phyloP scores from a whole-genome alignment of 2,888 invertebrate genomes.

The Xiphydria camelus region DNA sequence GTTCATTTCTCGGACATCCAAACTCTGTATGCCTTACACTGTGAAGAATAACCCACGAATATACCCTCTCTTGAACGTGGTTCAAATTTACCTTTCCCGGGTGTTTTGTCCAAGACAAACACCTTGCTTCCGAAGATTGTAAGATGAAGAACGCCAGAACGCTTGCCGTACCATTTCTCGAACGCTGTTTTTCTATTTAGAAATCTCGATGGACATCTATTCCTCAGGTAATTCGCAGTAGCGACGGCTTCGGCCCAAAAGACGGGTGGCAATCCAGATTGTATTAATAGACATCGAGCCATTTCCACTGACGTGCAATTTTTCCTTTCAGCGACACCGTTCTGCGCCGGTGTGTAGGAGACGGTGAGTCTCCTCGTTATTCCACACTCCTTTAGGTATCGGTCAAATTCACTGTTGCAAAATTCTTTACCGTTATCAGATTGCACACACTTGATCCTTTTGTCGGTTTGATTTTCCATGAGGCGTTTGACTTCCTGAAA shows the following conservation, averaged over 20 bases:
- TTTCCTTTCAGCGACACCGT: constrained; percentile 41
- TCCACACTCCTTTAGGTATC: constrained; percentile 28
- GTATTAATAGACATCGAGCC: constrained; percentile 21
- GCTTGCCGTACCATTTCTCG: constrained; percentile 15
- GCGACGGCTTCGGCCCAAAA: constrained; percentile 25
- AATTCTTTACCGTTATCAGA: constrained; percentile 33
- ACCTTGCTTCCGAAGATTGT: constrained; percentile 17
- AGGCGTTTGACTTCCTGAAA: constrained; percentile 22
- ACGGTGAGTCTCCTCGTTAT: constrained; percentile 33
- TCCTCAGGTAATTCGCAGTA: constrained; percentile 20
- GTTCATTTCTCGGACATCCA: too few relatives aligned
- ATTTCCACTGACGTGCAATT: constrained; percentile 26
- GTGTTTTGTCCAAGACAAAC: constrained; percentile 1
- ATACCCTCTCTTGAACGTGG: background rate
- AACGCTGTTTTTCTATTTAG: constrained; percentile 18
- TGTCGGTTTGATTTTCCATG: constrained; percentile 24
- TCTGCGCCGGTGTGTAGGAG: constrained; percentile 39
- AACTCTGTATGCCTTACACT: constrained; percentile 7
- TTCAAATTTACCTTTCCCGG: constrained; percentile 21
- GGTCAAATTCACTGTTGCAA: constrained; percentile 23
- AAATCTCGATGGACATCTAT: constrained; percentile 17
- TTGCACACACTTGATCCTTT: constrained; percentile 25
- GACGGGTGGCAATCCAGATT: constrained; percentile 4
- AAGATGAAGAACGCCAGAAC: constrained; percentile 16
- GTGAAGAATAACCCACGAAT: constrained; percentile 3